Evolutionary conservation across 2,113 vertebrate species (phyloP).

Genomic region (Phocoena sinus): DNA sequence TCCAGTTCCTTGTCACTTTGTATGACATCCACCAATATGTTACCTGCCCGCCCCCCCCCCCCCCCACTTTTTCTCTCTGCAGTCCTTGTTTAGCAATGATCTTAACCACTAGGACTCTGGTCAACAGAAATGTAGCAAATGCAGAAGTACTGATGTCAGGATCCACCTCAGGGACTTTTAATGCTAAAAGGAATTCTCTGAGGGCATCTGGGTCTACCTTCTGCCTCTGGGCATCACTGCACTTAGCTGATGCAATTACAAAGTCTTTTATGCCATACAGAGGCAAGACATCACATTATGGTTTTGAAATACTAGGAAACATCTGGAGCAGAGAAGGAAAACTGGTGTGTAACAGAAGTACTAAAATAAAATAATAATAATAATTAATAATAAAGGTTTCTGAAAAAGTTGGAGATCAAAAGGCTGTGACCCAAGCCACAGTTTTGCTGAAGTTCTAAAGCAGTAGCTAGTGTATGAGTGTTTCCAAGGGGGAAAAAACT

Average conservation of each 20-base stretch:
- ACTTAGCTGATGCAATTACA: slow-evolving; percentile 30
- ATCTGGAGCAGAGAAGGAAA: slow-evolving; percentile 20
- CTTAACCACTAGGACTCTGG: slow-evolving; percentile 1
- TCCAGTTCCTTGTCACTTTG: background rate
- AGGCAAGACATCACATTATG: background rate
- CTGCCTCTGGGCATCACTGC: background rate
- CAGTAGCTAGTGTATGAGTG: background rate
- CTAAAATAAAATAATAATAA: background rate
- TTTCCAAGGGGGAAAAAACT: background rate
- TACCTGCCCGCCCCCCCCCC: background rate
- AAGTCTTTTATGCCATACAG: slow-evolving; percentile 26
- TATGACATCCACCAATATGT: background rate
- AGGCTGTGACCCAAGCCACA: background rate
- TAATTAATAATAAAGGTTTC: background rate
- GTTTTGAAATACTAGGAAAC: slow-evolving; percentile 2
- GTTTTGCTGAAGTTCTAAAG: background rate
- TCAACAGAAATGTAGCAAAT: background rate
- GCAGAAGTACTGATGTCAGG: background rate
- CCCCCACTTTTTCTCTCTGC: background rate
- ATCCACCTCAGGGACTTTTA: background rate
- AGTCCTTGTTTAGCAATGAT: slow-evolving; percentile 22
- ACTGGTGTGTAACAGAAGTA: background rate
- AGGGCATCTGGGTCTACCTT: background rate
- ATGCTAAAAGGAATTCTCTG: background rate
- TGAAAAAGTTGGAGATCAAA: background rate